phyloP scores from a whole-genome alignment of 2,888 invertebrate species.

The Limnephilus marmoratus region DNA sequence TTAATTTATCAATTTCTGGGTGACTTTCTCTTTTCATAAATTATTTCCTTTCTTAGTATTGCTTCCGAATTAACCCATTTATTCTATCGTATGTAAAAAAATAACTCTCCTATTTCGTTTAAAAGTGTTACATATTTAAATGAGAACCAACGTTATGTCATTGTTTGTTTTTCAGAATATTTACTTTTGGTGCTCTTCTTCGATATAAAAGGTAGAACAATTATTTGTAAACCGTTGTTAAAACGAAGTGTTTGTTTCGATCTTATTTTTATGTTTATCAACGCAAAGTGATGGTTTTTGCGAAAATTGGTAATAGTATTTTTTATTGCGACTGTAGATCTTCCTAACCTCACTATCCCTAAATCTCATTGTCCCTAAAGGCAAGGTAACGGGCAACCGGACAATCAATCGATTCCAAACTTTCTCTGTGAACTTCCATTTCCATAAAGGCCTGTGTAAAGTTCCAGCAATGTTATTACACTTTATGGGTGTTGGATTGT shows the following conservation, averaged over 20 bases:
- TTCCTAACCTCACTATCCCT: neutral
- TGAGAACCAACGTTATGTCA: neutral
- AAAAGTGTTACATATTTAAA: too few species aligned
- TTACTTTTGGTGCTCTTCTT: neutral
- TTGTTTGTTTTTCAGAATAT: too few species aligned
- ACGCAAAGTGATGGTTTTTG: neutral
- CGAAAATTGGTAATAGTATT: neutral
- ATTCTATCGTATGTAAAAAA: too few species aligned
- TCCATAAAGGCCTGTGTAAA: neutral
- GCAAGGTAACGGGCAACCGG: constrained; percentile 6
- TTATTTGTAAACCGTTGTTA: neutral
- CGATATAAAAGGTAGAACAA: neutral
- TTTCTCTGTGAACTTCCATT: neutral
- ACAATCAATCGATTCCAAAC: constrained; percentile 3
- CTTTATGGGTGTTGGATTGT: constrained; percentile 61
- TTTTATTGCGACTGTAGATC: neutral
- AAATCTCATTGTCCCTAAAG: neutral
- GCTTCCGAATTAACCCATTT: too few species aligned
- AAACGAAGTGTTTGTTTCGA: too few species aligned
- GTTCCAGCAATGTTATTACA: constrained; percentile 57
- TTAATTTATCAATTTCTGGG: too few species aligned
- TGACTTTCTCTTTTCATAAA: too few species aligned
- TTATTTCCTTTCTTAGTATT: too few species aligned
- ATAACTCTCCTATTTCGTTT: too few species aligned
- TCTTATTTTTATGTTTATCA: neutral